Base-by-base conservation (phyloP, 2,888 invertebrate genomes). In the Hydrotaea diabolus region DNA sequence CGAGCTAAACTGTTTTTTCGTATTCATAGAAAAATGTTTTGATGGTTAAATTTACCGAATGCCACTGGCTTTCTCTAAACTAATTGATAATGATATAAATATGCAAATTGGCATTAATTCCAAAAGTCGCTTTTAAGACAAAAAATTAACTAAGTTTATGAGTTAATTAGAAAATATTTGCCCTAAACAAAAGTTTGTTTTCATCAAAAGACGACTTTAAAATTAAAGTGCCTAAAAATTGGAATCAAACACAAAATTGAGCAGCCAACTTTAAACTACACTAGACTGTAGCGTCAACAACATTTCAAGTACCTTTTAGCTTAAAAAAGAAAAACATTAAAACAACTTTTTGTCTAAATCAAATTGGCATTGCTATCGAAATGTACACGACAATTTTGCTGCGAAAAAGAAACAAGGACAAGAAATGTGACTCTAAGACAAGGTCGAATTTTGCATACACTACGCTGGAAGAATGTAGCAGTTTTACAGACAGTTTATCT, bases 271-370 rank as follows among this genome's bases (percentile, higher is more conserved):
- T 31, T 31, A 31, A 7, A 19, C 21, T 71, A n/a, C 66, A 69
- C 39, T 39, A 53, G 39, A 39, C 72, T 19, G 39, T 8, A 31
- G 75, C 71, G 75, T 66, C 66, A 69, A 79, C 78, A 83, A 83
- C 55, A 75, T 43, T 79, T 72, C 36, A 64, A 83, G 76, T 79
- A 79, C 82, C 75, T 82, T 74, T 72, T 62, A 2, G 59, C 36
- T 13, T 1, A 15, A 8, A 59, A 15, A 23, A 11, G 31, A 31
- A 7, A 31, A 31, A 2, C 7, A 31, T 31, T 2, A 4, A 39
- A 39, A 39, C 75, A 82, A 82, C 31, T 82, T 79, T 59, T 62
- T 66, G 64, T 46, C 55, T 79, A 76, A 83, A 79, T 66, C 64
- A 82, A 82, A 82, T 75, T 76, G 72, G 4, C 55, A 64, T 49